These are phyloP conservation scores for Drosophila azteca DNA, from an alignment of 1,140 invertebrate genomes.

Conservation along the genomic window DNA sequence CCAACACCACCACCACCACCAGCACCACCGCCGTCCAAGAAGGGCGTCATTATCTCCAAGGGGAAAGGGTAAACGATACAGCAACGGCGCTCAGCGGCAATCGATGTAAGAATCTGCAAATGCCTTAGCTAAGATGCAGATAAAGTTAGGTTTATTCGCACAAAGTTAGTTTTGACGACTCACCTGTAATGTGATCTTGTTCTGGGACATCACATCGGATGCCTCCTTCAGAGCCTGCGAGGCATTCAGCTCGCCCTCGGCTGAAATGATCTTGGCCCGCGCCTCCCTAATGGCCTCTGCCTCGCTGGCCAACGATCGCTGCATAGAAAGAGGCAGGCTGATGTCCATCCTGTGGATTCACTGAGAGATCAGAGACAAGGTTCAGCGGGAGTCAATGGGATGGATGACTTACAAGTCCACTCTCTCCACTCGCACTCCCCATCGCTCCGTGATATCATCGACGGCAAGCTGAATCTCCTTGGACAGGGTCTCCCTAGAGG, in stretches of 20 bases:
- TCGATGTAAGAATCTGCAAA: slow-evolving; percentile 94
- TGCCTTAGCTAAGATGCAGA: slow-evolving; percentile 57
- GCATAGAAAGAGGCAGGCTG: slow-evolving; percentile 91
- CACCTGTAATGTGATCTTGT: slow-evolving; percentile 94
- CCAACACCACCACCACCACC: slow-evolving; percentile 1
- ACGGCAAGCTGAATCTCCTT: slow-evolving; percentile 49
- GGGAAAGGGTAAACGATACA: slow-evolving; percentile 98
- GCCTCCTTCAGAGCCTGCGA: slow-evolving; percentile 95
- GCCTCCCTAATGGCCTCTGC: slow-evolving; percentile 90
- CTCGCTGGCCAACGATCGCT: slow-evolving; percentile 93
- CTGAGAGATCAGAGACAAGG: too few species aligned
- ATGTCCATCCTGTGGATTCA: slow-evolving; percentile 91
- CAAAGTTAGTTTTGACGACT: rapidly evolving
- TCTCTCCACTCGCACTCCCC: slow-evolving; percentile 97
- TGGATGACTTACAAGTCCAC: slow-evolving; percentile 92
- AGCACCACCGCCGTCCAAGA: slow-evolving; percentile 8
- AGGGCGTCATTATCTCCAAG: slow-evolving; percentile 87
- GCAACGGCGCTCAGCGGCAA: slow-evolving; percentile 98
- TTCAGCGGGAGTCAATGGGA: too few species aligned
- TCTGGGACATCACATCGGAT: slow-evolving; percentile 94
- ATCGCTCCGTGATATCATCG: slow-evolving; percentile 85
- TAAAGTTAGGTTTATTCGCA: not conserved
- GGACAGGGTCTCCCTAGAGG: slow-evolving; percentile 56
- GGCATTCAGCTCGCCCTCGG: slow-evolving; percentile 94
- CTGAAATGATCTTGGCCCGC: slow-evolving; percentile 91